Base-by-base conservation (phyloP, 2,797 vertebrate genomes). In the Enteromius radiatus region DNA sequence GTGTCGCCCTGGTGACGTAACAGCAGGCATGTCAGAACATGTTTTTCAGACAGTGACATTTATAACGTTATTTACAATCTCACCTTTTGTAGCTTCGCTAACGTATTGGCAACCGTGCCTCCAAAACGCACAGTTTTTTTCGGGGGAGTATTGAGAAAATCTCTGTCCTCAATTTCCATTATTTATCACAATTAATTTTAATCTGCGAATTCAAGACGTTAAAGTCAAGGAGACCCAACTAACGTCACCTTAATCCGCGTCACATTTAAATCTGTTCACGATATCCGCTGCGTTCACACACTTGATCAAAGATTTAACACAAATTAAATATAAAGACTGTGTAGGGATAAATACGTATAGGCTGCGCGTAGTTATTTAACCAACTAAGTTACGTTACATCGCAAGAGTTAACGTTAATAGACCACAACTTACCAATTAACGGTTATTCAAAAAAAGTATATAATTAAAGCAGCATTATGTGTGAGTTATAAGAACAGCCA, bases 41-140 rank as follows among this genome's bases (percentile, higher is more conserved):
- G 63, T 14, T 61, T 15, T n/a, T 65, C 21, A 33, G 9, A 67
- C 17, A 67, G n/a, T 5, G 19, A 74, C 11, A 28, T 23, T 73
- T 3, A 26, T 8, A 52, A 21, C 49, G 49, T 21, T 54, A 33
- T 45, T 33, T 38, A 54, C 2, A 49, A 28, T 49, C 5, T 93
- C 89, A 97, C 97, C 95, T 93, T 91, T 76, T 93, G 93, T 38
- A 95, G 92, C 87, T 97, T 99, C 0, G 91, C 86, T 71, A 99
- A 82, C 1, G 95, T 95, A n/a, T 96, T 96, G 5, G 89, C 83
- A 17, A 99, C 95, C 0, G 89, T 95, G 0, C 96, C 95, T 19
- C 98, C 97, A 84, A 99, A 99, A 15, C 98, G 89, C 82, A 99
- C 98, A 0, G 95, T 96, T 91, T 98, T 99, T 79, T 91, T 89